These are phyloP conservation scores for Acanthiza pusilla DNA, from an alignment of 2,797 vertebrate species.

Conservation along the genomic window DNA sequence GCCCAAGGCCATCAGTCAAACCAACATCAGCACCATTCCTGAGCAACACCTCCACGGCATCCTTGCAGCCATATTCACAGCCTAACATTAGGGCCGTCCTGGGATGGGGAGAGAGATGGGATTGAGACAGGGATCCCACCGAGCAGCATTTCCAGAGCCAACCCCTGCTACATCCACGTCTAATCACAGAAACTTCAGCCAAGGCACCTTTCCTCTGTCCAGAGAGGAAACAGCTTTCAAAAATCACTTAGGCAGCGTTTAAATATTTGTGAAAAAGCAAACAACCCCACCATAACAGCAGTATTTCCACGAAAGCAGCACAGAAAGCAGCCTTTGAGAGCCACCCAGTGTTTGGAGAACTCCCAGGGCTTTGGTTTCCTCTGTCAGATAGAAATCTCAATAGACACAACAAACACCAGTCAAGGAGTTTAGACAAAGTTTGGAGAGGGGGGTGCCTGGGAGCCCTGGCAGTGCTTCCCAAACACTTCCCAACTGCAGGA, in stretches of 20 bases:
- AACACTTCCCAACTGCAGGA: neutral
- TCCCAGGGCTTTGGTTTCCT: neutral
- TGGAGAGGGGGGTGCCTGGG: neutral
- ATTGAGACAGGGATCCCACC: accelerated
- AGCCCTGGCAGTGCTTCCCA: neutral
- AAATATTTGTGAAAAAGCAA: neutral
- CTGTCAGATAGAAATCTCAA: neutral
- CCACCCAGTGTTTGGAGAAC: neutral
- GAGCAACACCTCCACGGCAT: slow-evolving; percentile 90
- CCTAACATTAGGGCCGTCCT: slow-evolving; percentile 93
- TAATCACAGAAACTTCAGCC: neutral
- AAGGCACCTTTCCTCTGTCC: neutral
- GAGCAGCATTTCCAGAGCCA: neutral
- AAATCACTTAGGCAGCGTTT: neutral
- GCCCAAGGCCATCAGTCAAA: slow-evolving; percentile 82
- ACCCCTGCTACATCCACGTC: accelerated
- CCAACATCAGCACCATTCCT: slow-evolving; percentile 82
- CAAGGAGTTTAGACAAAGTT: neutral
- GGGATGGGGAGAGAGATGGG: neutral
- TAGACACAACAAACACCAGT: neutral
- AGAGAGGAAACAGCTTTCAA: neutral
- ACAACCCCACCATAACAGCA: accelerated
- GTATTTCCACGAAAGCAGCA: neutral
- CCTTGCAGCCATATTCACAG: slow-evolving; percentile 91
- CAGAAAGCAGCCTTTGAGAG: neutral